Evolutionary conservation across 2,113 vertebrate genomes (phyloP).

Genomic region (Hippocampus guttulatus): DNA sequence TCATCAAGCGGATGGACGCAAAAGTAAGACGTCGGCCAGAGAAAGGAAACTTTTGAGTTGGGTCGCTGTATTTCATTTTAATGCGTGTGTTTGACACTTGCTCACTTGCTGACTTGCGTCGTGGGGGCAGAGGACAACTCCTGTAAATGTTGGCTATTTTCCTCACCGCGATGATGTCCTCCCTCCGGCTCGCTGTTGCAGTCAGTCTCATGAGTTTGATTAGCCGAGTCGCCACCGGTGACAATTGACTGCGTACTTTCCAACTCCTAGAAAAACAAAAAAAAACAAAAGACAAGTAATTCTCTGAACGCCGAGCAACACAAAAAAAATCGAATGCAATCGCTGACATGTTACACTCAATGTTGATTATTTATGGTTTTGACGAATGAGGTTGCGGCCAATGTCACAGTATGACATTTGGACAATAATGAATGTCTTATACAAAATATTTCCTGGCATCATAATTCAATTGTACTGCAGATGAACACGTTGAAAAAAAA

Average conservation of each 20-base stretch:
- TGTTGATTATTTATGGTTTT: not conserved
- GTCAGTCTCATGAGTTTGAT: conserved; percentile 69
- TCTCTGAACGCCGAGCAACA: not conserved
- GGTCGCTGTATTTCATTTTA: not conserved
- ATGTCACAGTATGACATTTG: too few species aligned
- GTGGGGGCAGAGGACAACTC: not conserved
- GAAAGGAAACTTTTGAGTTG: not conserved
- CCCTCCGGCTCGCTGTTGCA: conserved; percentile 9
- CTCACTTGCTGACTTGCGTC: too few species aligned
- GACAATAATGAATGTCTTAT: too few species aligned
- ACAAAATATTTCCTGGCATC: too few species aligned
- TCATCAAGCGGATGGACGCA: conserved; percentile 47
- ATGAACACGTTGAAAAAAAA: too few species aligned
- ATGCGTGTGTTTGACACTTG: not conserved
- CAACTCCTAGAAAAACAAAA: not conserved
- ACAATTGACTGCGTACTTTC: not conserved
- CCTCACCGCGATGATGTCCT: not conserved
- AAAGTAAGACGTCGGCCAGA: conserved; percentile 58
- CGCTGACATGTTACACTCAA: not conserved
- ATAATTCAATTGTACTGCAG: too few species aligned
- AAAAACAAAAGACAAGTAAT: too few species aligned
- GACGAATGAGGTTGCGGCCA: too few species aligned
- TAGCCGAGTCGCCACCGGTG: conserved; percentile 20
- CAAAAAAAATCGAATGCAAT: not conserved
- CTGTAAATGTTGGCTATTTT: not conserved